phyloP scores from a whole-genome alignment of 2,113 vertebrate species.

The Tachysurus vachellii region DNA sequence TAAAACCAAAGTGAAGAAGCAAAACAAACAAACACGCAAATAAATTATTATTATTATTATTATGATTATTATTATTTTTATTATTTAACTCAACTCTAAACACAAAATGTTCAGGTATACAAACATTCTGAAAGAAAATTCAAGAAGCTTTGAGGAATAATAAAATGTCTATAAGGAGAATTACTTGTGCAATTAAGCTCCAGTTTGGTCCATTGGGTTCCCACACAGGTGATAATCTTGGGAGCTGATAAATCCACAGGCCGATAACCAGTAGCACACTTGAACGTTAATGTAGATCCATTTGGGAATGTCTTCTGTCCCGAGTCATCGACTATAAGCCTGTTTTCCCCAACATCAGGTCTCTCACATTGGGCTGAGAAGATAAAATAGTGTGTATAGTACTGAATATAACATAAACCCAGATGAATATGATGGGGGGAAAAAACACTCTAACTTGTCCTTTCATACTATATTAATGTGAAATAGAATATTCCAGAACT shows the following conservation, averaged over 20 bases:
- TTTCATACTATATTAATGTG: background rate
- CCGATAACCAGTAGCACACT: conserved; percentile 9
- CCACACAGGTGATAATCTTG: background rate
- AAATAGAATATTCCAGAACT: background rate
- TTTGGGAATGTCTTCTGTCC: accelerated
- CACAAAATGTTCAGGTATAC: background rate
- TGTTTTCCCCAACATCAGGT: conserved; percentile 16
- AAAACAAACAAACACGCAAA: background rate
- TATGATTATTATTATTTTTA: background rate
- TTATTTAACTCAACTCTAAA: background rate
- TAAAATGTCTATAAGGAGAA: background rate
- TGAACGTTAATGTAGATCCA: background rate
- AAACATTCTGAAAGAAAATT: conserved; percentile 1
- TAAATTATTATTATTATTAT: background rate
- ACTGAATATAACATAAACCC: background rate
- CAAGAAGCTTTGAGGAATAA: background rate
- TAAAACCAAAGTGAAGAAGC: background rate
- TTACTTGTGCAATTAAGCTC: conserved; percentile 23
- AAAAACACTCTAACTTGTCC: background rate
- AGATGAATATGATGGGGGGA: background rate
- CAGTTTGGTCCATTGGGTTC: conserved; percentile 12
- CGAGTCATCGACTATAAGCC: background rate
- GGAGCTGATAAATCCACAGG: background rate
- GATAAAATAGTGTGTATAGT: background rate
- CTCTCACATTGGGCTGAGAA: conserved; percentile 50